A percentile compares a stretch with the other conserved stretches of the same genome.
These are phyloP conservation scores for Cephus spinipes DNA, from an alignment of 2,888 invertebrate species.

Conservation along the genomic window DNA sequence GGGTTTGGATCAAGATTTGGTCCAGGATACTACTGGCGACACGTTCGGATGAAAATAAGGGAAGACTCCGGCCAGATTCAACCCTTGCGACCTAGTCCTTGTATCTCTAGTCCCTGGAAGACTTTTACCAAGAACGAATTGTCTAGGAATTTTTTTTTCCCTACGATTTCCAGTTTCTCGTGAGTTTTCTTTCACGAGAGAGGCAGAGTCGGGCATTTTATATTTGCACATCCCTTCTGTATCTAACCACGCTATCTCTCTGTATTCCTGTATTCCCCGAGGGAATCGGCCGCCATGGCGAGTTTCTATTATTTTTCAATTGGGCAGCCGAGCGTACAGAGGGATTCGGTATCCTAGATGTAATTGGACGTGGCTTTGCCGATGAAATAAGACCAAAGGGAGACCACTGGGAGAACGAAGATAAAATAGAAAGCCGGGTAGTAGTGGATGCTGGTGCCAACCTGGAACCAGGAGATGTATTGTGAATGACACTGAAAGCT, in stretches of 20 bases:
- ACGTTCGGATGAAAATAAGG: neutral
- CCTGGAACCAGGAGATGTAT: neutral
- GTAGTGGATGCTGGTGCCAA: neutral
- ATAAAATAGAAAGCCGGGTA: neutral
- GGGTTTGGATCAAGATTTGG: neutral
- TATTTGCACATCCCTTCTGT: conserved; percentile 7
- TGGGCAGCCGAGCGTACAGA: conserved; percentile 54
- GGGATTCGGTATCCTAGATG: conserved; percentile 56
- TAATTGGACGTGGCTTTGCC: conserved; percentile 62
- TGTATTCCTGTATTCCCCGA: conserved; percentile 12
- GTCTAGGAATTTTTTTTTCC: neutral
- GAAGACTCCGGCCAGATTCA: neutral
- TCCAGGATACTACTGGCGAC: neutral
- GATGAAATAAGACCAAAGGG: conserved; percentile 43
- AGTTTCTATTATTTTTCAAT: conserved; percentile 65
- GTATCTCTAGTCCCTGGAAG: neutral
- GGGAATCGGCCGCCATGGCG: conserved; percentile 39
- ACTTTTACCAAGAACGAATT: neutral
- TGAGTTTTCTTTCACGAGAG: neutral
- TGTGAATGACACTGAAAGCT: neutral
- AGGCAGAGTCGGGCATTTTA: neutral
- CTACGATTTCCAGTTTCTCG: neutral
- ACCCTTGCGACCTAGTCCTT: neutral
- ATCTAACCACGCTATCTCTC: neutral
- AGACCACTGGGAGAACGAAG: conserved; percentile 21